phyloP scores from a whole-genome alignment of 30 jellyfish, hydroid and myxozoan genomes.

The Clytia hemisphaerica region DNA sequence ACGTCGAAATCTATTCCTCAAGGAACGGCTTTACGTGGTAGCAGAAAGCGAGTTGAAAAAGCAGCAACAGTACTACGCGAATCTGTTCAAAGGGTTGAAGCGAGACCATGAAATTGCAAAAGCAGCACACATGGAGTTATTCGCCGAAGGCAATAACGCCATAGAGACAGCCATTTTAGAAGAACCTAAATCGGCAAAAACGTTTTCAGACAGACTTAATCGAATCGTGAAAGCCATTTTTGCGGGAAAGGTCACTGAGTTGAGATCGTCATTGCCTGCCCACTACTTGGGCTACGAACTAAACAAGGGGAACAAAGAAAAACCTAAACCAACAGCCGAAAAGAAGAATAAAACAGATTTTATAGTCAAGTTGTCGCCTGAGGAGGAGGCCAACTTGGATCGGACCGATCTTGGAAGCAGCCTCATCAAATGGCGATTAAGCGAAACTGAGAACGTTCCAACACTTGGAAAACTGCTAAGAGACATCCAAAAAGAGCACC shows the following conservation, averaged over 20 bases:
- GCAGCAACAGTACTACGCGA: slow-evolving; percentile 27
- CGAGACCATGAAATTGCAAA: slow-evolving; percentile 1
- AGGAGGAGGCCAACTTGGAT: background rate
- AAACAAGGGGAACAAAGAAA: background rate
- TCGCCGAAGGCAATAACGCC: background rate
- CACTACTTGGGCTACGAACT: background rate
- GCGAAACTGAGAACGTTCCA: background rate
- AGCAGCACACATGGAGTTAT: background rate
- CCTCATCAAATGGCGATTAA: background rate
- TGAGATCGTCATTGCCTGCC: slow-evolving; percentile 3
- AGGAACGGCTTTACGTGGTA: slow-evolving; percentile 13
- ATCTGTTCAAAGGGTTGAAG: slow-evolving; percentile 6
- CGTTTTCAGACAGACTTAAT: background rate
- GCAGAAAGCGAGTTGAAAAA: slow-evolving; percentile 25
- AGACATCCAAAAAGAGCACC: background rate
- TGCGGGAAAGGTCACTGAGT: background rate
- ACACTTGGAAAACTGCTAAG: background rate
- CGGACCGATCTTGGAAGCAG: background rate
- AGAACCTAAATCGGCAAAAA: no score
- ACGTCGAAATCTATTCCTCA: slow-evolving; percentile 5
- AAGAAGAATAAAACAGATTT: no score
- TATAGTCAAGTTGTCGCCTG: no score
- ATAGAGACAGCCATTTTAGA: no score
- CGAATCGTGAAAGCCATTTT: background rate
- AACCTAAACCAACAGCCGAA: background rate